Percentiles rank a stretch among this genome's conserved stretches.
Conservation (phyloP, 1,140 invertebrate genomes). For the Dysdera silvatica region DNA sequence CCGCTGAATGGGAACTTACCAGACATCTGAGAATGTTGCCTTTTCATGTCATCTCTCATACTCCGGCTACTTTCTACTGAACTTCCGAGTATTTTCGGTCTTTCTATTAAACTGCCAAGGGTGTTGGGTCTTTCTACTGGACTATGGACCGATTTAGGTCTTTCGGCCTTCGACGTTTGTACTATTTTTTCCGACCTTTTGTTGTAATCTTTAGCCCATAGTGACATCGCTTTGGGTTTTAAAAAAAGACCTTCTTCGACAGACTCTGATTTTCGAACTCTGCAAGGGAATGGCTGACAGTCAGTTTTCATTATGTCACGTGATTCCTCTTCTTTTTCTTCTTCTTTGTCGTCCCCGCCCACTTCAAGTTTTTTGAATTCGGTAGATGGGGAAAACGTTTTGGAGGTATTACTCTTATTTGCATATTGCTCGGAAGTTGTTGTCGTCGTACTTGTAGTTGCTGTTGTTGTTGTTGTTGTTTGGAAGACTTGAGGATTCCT, state of each 20-base stretch:
- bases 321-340: too few relatives aligned
- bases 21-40: background rate
- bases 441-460: too few relatives aligned
- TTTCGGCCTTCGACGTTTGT: background rate
- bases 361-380: slow-evolving; percentile 24
- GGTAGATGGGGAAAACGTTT: slow-evolving; percentile 22
- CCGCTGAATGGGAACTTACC: background rate
- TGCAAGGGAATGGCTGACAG: background rate
- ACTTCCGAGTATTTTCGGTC: background rate
- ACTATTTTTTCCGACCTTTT: background rate
- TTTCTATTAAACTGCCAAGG: background rate
- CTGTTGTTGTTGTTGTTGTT: too few relatives aligned
- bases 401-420: too few relatives aligned
- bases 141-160: background rate
- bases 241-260: background rate
- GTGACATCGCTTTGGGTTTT: background rate
- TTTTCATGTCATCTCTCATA: background rate
- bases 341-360: background rate
- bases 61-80: background rate
- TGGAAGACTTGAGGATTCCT: too few relatives aligned
- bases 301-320: background rate
- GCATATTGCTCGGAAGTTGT: too few relatives aligned
- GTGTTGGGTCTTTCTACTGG: background rate
- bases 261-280: background rate
- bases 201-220: background rate